phyloP scores from a whole-genome alignment of 1,140 invertebrate species.

The Drosophila ercepeae region DNA sequence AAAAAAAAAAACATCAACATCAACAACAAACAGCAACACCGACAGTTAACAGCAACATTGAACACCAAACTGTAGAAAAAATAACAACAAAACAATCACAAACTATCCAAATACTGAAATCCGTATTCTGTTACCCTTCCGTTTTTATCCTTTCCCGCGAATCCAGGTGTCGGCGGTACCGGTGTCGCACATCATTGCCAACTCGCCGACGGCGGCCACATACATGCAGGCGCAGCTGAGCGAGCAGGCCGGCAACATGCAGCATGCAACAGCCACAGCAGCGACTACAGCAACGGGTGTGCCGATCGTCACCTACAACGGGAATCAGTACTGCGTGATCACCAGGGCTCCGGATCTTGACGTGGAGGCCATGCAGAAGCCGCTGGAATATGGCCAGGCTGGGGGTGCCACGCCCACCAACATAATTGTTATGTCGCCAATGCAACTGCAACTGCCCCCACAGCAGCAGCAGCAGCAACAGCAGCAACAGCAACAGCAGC shows the following conservation, averaged over 20 bases:
- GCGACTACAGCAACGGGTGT: constrained; percentile 31
- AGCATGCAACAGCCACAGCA: constrained; percentile 28
- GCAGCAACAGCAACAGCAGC: constrained; percentile 47
- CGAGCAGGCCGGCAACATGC: constrained; percentile 84
- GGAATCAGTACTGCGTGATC: constrained; percentile 81
- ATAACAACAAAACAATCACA: constrained; percentile 7
- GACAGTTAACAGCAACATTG: constrained; percentile 52
- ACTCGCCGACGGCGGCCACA: constrained; percentile 80
- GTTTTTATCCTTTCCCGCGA: constrained; percentile 39
- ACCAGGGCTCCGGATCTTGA: constrained; percentile 66
- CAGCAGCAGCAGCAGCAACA: constrained; percentile 60
- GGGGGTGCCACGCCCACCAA: constrained; percentile 56
- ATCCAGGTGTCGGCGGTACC: constrained; percentile 70
- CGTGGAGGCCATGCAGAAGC: constrained; percentile 67
- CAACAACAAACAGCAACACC: constrained; percentile 50
- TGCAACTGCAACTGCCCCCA: constrained; percentile 55
- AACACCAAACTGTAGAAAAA: constrained; percentile 42
- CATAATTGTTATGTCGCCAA: constrained; percentile 80
- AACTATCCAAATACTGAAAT: constrained; percentile 29
- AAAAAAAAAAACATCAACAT: constrained; percentile 37
- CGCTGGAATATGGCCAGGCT: constrained; percentile 65
- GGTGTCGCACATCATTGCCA: constrained; percentile 81
- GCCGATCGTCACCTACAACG: constrained; percentile 81
- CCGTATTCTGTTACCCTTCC: constrained; percentile 62
- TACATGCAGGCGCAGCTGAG: constrained; percentile 79